Conservation (phyloP, 2,888 invertebrate genomes). For the Salpingus planirostris region DNA sequence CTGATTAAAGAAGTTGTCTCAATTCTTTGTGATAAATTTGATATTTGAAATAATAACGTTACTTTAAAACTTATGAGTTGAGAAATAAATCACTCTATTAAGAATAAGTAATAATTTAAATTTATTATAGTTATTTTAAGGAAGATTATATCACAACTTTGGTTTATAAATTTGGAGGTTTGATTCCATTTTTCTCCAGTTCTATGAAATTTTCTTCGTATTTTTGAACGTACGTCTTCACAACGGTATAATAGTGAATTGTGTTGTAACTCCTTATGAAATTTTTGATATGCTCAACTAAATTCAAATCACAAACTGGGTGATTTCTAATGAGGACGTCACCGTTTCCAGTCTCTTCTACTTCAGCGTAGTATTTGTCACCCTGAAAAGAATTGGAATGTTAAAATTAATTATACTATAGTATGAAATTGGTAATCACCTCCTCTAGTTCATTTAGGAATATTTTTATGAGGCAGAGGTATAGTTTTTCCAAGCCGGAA, state of each 20-base stretch:
- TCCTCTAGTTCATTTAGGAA: conserved; percentile 8
- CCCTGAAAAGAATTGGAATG: background rate
- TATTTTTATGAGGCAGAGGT: conserved; percentile 9
- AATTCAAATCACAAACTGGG: conserved; percentile 9
- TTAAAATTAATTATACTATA: conserved; percentile 2
- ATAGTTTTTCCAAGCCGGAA: conserved; percentile 13
- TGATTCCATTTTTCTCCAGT: conserved; percentile 8
- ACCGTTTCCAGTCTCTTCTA: conserved; percentile 4
- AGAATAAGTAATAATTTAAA: no score
- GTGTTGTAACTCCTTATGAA: conserved; percentile 10
- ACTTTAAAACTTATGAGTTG: no score
- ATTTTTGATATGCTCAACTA: conserved; percentile 11
- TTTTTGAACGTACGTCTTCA: conserved; percentile 10
- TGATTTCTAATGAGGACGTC: conserved; percentile 13
- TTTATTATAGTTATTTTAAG: no score
- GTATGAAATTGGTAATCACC: background rate
- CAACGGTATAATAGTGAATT: conserved; percentile 9
- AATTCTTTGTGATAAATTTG: no score
- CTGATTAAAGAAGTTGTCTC: no score
- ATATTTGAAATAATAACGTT: no score
- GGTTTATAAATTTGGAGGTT: conserved; percentile 7
- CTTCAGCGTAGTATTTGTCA: background rate
- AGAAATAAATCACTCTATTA: no score
- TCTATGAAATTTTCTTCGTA: conserved; percentile 7
- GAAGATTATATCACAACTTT: conserved; percentile 1